phyloP scores from a whole-genome alignment of 2,888 invertebrate species.

The Agrotis segetum region DNA sequence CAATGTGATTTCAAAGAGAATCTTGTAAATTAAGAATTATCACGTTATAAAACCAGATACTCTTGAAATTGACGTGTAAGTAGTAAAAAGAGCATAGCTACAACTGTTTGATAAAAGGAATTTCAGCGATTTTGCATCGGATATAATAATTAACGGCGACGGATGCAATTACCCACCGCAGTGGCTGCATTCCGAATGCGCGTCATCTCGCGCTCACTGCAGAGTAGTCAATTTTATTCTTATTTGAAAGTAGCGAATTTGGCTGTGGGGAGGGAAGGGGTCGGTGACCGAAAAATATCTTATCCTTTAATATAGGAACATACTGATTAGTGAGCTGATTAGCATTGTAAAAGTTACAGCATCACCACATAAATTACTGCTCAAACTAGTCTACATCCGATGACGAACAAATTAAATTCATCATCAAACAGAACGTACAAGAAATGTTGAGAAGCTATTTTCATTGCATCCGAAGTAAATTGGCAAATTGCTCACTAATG shows the following conservation, averaged over 20 bases:
- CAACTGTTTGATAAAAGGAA: slow-evolving; percentile 62
- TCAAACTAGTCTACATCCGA: slow-evolving; percentile 8
- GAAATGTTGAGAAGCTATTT: slow-evolving; percentile 10
- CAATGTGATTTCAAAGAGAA: slow-evolving; percentile 63
- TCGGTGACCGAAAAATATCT: slow-evolving; percentile 82
- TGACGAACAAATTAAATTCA: slow-evolving; percentile 13
- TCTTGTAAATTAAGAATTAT: slow-evolving; percentile 56
- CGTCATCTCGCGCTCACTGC: slow-evolving; percentile 77
- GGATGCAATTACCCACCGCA: slow-evolving; percentile 74
- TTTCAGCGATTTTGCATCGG: slow-evolving; percentile 70
- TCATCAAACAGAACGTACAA: slow-evolving; percentile 1
- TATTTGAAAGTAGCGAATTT: slow-evolving; percentile 89
- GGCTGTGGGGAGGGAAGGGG: slow-evolving; percentile 70
- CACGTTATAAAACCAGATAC: slow-evolving; percentile 44
- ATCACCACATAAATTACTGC: slow-evolving; percentile 7
- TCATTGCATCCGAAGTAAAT: slow-evolving; percentile 27
- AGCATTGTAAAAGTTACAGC: slow-evolving; percentile 57
- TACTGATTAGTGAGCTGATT: slow-evolving; percentile 61
- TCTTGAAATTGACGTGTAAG: slow-evolving; percentile 45
- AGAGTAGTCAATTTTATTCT: slow-evolving; percentile 79
- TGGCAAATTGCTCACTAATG: slow-evolving; percentile 32
- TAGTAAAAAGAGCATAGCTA: slow-evolving; percentile 44
- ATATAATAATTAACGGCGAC: slow-evolving; percentile 74
- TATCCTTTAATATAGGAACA: slow-evolving; percentile 80
- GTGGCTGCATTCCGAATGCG: slow-evolving; percentile 72